phyloP scores from a whole-genome alignment of 2,888 invertebrate species.

The Oscheius sp. region DNA sequence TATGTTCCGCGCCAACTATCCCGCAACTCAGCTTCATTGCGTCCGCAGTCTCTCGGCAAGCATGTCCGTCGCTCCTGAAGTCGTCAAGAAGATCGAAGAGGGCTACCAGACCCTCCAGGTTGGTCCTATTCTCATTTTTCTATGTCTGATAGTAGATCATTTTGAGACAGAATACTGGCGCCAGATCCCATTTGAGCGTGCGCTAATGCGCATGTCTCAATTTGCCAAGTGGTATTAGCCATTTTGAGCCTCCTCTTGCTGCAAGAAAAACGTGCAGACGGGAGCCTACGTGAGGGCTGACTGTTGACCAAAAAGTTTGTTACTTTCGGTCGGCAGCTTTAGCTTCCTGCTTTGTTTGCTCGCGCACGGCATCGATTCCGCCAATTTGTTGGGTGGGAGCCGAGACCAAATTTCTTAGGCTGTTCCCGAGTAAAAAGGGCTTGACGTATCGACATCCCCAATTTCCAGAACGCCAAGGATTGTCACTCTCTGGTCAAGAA shows the following conservation, averaged over 20 bases:
- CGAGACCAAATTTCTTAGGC: not conserved
- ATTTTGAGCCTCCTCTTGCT: no score
- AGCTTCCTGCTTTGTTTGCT: conserved; percentile 21
- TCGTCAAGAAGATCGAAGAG: conserved; percentile 56
- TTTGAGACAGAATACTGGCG: no score
- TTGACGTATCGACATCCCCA: not conserved
- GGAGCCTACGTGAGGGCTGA: not conserved
- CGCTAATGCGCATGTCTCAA: no score
- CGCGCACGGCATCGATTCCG: conserved; percentile 26
- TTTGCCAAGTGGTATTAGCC: no score
- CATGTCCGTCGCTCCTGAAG: conserved; percentile 49
- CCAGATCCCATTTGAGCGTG: no score
- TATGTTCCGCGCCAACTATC: conserved; percentile 28
- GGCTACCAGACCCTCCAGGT: conserved; percentile 46
- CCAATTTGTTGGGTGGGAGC: conserved; percentile 23
- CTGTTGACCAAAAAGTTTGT: conserved; percentile 25
- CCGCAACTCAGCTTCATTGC: conserved; percentile 27
- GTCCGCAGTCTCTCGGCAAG: conserved; percentile 27
- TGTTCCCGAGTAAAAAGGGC: not conserved
- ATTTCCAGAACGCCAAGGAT: conserved; percentile 77
- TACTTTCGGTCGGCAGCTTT: conserved; percentile 5
- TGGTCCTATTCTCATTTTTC: not conserved
- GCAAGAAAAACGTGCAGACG: conserved; percentile 1
- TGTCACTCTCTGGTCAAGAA: conserved; percentile 97
- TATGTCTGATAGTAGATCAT: not conserved